phyloP scores from a whole-genome alignment of 2,797 vertebrate genomes.

The Hemibagrus guttatus region DNA sequence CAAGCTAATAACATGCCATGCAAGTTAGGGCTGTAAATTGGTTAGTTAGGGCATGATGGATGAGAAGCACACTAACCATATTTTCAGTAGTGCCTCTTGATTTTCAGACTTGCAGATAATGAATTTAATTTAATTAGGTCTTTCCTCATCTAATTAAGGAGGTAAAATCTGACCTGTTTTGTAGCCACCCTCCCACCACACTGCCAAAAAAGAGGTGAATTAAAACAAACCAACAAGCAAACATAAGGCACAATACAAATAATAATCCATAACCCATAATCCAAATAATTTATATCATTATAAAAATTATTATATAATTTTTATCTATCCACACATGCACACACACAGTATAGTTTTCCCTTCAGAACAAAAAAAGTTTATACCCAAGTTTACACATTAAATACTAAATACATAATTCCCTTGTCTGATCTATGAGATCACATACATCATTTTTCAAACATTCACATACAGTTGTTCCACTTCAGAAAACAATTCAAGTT shows the following conservation, averaged over 20 bases:
- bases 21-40: conserved; percentile 95
- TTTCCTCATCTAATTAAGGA: conserved; percentile 94
- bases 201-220: conserved; percentile 56
- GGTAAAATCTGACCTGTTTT: conserved; percentile 83
- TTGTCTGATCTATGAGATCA: neutral
- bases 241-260: neutral
- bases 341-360: too few relatives aligned
- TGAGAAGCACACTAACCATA: conserved; percentile 89
- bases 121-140: conserved; percentile 99
- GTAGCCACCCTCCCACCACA: conserved; percentile 26
- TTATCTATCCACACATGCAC: neutral
- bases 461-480: conserved; percentile 52
- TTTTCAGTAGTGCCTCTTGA: conserved; percentile 93
- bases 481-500: conserved; percentile 50
- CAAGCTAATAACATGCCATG: conserved; percentile 99
- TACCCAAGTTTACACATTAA: neutral
- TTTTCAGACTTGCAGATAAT: conserved; percentile 98
- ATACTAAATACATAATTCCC: neutral
- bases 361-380: neutral
- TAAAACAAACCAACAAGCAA: conserved; percentile 47
- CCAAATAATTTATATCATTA: neutral
- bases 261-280: too few relatives aligned
- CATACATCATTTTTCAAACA: neutral
- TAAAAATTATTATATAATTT: too few relatives aligned
- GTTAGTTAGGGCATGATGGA: conserved; percentile 99